Percentiles rank a stretch among this genome's conserved stretches.
Conservation (phyloP, 2,888 invertebrate genomes). For the Alloscopus bannaensis region DNA sequence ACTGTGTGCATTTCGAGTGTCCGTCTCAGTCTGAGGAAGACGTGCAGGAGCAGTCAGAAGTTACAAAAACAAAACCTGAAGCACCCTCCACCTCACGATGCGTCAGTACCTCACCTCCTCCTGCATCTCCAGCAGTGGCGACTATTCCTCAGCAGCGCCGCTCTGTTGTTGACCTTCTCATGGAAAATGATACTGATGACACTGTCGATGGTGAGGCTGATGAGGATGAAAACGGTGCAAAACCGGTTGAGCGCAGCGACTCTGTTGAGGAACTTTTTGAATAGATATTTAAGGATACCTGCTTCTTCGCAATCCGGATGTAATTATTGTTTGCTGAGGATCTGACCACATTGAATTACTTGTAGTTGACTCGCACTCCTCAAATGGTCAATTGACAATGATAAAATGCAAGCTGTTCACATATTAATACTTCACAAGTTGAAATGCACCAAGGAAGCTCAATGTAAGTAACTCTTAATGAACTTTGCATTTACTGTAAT, state of each 20-base stretch:
- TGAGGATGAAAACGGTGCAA: constrained; percentile 16
- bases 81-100: constrained; percentile 37
- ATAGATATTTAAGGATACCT: no score
- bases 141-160: constrained; percentile 24
- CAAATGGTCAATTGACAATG: no score
- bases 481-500: no score
- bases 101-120: constrained; percentile 37
- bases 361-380: no score
- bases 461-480: no score
- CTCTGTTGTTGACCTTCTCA: constrained; percentile 30
- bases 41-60: constrained; percentile 28
- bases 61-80: constrained; percentile 16
- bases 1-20: constrained; percentile 98
- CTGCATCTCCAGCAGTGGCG: constrained; percentile 30
- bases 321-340: no score
- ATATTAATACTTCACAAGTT: no score
- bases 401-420: no score
- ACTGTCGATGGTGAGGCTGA: constrained; percentile 23
- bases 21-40: constrained; percentile 81
- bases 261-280: constrained; percentile 46
- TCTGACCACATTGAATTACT: no score
- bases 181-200: constrained; percentile 42
- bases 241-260: constrained; percentile 32
- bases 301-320: no score
- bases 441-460: no score